Percentiles rank a stretch among this genome's conserved stretches.
phyloP scores from a whole-genome alignment of 2,113 vertebrate genomes.

The Eleginops maclovinus region DNA sequence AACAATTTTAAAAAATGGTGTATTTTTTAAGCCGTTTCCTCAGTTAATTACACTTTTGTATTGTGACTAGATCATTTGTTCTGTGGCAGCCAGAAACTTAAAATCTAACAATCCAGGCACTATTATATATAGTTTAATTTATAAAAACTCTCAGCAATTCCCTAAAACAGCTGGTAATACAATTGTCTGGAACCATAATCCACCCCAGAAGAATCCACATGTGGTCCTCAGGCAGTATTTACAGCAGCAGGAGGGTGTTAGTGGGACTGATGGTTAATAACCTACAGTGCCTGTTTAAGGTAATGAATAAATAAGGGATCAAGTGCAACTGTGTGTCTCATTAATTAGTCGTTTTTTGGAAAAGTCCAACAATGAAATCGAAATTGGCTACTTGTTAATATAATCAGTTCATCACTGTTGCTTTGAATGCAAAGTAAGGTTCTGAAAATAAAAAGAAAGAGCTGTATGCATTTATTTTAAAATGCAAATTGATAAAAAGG shows the following conservation, averaged over 20 bases:
- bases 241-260: not conserved
- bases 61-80: not conserved
- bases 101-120: not conserved
- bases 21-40: too few relatives aligned
- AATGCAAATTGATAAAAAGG: not conserved
- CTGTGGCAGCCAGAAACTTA: not conserved
- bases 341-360: not conserved
- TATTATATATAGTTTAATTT: not conserved
- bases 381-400: not conserved
- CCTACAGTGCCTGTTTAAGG: not conserved
- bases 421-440: not conserved
- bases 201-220: not conserved
- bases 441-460: not conserved
- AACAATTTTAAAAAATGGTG: too few relatives aligned
- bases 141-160: not conserved
- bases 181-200: not conserved
- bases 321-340: not conserved
- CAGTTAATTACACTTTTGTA: not conserved
- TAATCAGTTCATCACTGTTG: not conserved
- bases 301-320: not conserved
- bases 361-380: not conserved
- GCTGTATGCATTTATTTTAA: not conserved
- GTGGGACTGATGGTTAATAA: not conserved
- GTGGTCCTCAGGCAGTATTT: not conserved
- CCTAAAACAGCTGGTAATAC: too few relatives aligned